A percentile compares a stretch with the other conserved stretches of the same genome.
These are phyloP conservation scores for Laterallus jamaicensis DNA, from an alignment of 2,113 vertebrate genomes.

Conservation along the genomic window DNA sequence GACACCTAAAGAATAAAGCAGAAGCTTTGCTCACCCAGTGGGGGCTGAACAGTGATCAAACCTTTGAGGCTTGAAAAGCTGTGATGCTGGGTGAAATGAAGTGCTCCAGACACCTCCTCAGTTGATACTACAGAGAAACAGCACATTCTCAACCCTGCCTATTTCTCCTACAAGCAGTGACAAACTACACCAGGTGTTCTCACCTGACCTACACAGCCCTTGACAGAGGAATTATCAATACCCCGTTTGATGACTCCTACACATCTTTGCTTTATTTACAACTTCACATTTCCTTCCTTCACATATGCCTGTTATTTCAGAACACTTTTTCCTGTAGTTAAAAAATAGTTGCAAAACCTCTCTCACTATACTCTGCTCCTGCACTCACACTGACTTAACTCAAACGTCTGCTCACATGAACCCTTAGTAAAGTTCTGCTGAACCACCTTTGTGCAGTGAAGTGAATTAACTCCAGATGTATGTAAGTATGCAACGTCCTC, in stretches of 20 bases:
- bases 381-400: background rate
- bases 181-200: background rate
- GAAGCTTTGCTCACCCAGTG: background rate
- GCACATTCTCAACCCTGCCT: background rate
- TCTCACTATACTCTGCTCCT: background rate
- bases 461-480: background rate
- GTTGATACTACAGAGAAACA: background rate
- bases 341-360: background rate
- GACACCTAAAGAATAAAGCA: background rate
- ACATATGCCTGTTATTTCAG: background rate
- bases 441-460: background rate
- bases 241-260: background rate
- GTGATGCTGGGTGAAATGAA: rapidly evolving
- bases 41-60: too few species aligned
- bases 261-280: background rate
- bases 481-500: rapidly evolving
- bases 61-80: background rate
- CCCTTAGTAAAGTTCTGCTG: background rate
- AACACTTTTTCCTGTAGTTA: background rate
- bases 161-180: background rate
- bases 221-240: background rate
- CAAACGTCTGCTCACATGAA: background rate
- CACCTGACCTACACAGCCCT: background rate
- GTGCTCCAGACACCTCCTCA: background rate
- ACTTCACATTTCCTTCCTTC: background rate